A percentile compares a stretch with the other conserved stretches of the same genome.
These are phyloP conservation scores for Burhinus bistriatus DNA, from an alignment of 2,113 vertebrate genomes.

Conservation along the genomic window DNA sequence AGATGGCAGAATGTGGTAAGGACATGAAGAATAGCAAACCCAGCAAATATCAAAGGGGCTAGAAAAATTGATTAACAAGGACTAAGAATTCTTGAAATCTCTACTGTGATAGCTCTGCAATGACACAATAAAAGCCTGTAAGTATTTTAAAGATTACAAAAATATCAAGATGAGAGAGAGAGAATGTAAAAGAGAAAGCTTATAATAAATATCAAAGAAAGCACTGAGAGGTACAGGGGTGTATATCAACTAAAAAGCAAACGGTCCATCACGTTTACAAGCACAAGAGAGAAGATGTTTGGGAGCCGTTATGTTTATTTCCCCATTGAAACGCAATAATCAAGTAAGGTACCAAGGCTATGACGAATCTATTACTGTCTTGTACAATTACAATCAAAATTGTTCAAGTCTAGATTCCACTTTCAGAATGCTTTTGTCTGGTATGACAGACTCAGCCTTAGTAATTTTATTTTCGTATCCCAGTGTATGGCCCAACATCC, in stretches of 20 bases:
- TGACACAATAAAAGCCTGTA: background rate
- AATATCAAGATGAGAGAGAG: background rate
- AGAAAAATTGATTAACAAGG: background rate
- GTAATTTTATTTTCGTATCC: background rate
- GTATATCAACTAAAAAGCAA: background rate
- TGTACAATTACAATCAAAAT: background rate
- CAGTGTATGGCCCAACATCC: background rate
- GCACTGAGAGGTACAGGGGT: background rate
- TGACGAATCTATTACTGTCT: background rate
- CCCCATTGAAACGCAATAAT: background rate
- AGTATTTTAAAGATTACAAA: constrained; percentile 19
- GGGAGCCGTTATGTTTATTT: background rate
- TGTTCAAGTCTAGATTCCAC: background rate
- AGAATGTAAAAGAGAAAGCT: background rate
- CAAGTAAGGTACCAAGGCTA: background rate
- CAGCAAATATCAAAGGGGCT: background rate
- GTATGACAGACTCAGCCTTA: background rate
- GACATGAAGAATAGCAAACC: background rate
- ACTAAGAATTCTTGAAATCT: background rate
- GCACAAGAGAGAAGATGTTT: background rate
- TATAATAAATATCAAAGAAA: background rate
- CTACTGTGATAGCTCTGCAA: background rate
- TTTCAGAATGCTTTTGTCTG: background rate
- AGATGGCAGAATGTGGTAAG: background rate
- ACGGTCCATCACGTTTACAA: background rate